Evolutionary conservation across 2,888 invertebrate genomes (phyloP), one percentile per base, ranked within the genome.

Genomic region (Cosmopolites sordidus): DNA sequence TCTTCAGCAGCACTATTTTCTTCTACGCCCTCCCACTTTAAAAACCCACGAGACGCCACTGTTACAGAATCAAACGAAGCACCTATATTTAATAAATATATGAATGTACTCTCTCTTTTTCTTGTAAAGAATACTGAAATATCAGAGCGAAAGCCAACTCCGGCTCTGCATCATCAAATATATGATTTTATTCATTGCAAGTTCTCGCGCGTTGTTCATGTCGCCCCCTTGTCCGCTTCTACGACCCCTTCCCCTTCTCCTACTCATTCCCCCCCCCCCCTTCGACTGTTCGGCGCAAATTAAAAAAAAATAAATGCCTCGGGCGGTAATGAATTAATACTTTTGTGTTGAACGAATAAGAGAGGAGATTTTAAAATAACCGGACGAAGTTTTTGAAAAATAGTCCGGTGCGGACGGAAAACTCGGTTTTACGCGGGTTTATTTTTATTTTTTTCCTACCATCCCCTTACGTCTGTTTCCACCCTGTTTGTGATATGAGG

Each of bases 331-430:
- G 52, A 56, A 56, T 56, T 56, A 56, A 56, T 56, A 29, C 56
- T 56, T 56, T 56, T 56, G 56, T 56, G 45, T 40, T 17, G 50
- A 43, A 22, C 52, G 50, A 56, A 56, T 53, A 53, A 53, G 53
- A 56, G 56, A 12, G 51, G 56, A 53, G 53, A 56, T 53, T 56
- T 53, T 52, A 53, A 56, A 56, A 56, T 56, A 56, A 56, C 22
- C 42, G 47, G 53, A 49, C 51, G 52, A 50, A 33, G 54, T 27
- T 27, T 27, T 5, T 5, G 9, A 27, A 27, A 27, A 27, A 27
- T 27, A 5, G 27, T 5, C 27, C 27, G 33, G 5, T 12, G n/a
- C 33, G 33, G 33, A 33, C 3, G 8, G 12, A 33, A 33, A 33
- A 22, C 22, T 22, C 33, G 5, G 33, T 33, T 12, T 33, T 33